Percentiles rank a stretch among this genome's conserved stretches.
These are phyloP conservation scores for Atherinomorus stipes DNA, from an alignment of 2,113 vertebrate genomes.

Conservation along the genomic window DNA sequence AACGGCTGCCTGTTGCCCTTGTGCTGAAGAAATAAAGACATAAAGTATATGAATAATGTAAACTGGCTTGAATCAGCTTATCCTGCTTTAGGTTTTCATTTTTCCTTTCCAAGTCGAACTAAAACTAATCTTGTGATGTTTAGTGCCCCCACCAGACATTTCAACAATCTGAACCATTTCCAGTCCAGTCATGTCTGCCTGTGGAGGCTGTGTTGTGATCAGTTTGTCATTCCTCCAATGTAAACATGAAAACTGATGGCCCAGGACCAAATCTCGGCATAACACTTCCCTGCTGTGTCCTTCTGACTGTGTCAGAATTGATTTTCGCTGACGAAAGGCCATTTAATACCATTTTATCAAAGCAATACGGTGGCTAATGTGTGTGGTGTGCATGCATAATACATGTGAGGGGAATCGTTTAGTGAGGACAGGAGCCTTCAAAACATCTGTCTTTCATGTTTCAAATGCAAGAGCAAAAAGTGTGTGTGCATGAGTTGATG, in stretches of 20 bases:
- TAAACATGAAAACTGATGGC: slow-evolving; percentile 66
- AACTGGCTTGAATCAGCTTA: slow-evolving; percentile 8
- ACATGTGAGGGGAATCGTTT: slow-evolving; percentile 54
- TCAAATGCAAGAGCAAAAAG: too few species aligned
- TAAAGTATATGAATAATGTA: neutral
- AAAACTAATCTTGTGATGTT: slow-evolving; percentile 1
- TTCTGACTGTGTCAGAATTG: slow-evolving; percentile 58
- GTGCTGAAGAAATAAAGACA: neutral
- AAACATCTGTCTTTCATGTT: slow-evolving; percentile 55
- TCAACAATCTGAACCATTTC: slow-evolving; percentile 22
- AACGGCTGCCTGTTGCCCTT: neutral
- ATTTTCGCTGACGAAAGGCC: slow-evolving; percentile 53
- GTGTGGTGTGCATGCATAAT: slow-evolving; percentile 55
- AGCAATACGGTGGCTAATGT: slow-evolving; percentile 55
- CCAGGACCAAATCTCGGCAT: slow-evolving; percentile 49
- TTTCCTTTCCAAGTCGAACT: neutral
- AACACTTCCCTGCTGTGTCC: slow-evolving; percentile 50
- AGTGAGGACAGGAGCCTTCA: slow-evolving; percentile 44
- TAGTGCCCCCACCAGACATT: neutral
- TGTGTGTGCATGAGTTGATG: too few species aligned
- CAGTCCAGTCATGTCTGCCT: slow-evolving; percentile 30
- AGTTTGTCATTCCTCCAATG: slow-evolving; percentile 48
- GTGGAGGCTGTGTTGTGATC: slow-evolving; percentile 53
- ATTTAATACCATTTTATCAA: slow-evolving; percentile 58
- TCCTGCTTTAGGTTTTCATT: neutral